Evolutionary conservation across 2,888 invertebrate species (phyloP).

Genomic region (Sphaerophoria rueppellii): DNA sequence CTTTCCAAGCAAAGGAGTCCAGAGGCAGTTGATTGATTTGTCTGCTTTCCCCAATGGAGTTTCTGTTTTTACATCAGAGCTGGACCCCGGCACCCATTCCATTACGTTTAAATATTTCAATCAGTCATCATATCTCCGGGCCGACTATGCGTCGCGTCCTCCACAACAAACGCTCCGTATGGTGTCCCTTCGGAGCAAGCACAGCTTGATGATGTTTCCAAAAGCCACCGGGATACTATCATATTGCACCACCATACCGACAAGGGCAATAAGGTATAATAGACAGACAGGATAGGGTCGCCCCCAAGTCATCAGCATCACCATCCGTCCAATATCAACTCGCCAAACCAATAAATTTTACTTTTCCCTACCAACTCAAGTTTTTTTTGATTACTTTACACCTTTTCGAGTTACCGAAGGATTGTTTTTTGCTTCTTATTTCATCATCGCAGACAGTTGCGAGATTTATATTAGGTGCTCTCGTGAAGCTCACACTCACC

Average conservation of each 20-base stretch:
- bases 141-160: neutral
- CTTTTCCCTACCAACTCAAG: neutral
- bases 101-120: constrained; percentile 66
- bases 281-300: constrained; percentile 42
- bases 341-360: neutral
- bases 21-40: constrained; percentile 68
- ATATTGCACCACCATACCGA: neutral
- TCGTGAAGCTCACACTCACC: no score
- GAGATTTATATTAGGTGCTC: neutral
- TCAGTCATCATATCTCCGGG: constrained; percentile 46
- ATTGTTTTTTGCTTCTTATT: neutral
- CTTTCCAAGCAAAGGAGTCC: constrained; percentile 14
- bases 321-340: constrained; percentile 26
- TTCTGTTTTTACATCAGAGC: constrained; percentile 27
- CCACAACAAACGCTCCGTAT: neutral
- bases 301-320: neutral
- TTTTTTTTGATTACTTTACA: constrained; percentile 52
- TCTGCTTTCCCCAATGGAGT: constrained; percentile 38
- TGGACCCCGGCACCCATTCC: constrained; percentile 2
- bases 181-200: neutral
- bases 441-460: neutral
- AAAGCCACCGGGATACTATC: constrained; percentile 35
- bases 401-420: constrained; percentile 22
- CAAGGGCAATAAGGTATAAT: constrained; percentile 16
- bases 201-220: constrained; percentile 6